phyloP scores from a whole-genome alignment of 1,140 invertebrate genomes.

The Nilaparvata lugens region DNA sequence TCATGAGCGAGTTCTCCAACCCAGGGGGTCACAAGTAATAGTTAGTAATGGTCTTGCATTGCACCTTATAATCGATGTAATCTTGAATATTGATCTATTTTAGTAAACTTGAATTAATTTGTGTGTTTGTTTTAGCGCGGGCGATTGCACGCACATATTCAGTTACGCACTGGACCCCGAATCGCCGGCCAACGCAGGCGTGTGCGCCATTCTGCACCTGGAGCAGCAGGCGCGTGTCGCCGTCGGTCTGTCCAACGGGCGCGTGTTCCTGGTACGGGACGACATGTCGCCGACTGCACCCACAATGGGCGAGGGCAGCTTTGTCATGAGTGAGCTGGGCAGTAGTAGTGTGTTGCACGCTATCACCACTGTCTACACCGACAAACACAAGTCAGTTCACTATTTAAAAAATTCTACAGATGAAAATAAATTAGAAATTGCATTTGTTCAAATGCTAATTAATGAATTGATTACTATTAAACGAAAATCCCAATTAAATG shows the following conservation, averaged over 20 bases:
- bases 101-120: no score
- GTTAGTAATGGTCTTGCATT: no score
- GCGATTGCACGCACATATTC: constrained; percentile 45
- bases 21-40: no score
- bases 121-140: constrained; percentile 34
- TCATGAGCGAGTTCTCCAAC: no score
- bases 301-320: constrained; percentile 55
- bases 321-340: constrained; percentile 67
- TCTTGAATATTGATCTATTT: no score
- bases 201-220: constrained; percentile 54
- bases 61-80: no score
- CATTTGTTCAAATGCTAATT: no score
- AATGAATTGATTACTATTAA: no score
- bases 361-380: constrained; percentile 40
- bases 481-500: no score
- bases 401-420: no score
- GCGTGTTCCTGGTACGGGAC: constrained; percentile 59
- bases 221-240: constrained; percentile 57
- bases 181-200: constrained; percentile 40
- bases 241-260: constrained; percentile 60
- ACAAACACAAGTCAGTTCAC: constrained; percentile 33
- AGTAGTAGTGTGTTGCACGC: constrained; percentile 50
- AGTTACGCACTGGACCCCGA: constrained; percentile 40
- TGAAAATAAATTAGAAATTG: no score
- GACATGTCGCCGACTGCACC: constrained; percentile 47